Percentiles rank a stretch among this genome's conserved stretches.
Evolutionary conservation across 2,113 vertebrate species (phyloP).

Genomic region (Rhea pennata): DNA sequence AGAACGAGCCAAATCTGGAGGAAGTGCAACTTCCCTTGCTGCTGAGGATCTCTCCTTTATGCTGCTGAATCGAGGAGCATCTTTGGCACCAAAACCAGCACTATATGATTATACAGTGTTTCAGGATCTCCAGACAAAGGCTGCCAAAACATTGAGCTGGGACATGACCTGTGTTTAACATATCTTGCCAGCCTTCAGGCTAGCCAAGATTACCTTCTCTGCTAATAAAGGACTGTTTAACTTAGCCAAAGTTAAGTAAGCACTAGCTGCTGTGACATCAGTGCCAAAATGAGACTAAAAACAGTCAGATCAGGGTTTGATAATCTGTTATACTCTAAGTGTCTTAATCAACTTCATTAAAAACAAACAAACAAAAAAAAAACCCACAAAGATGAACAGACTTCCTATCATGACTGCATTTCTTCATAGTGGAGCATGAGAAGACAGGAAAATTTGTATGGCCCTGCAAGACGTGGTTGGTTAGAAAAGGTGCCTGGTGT

Average conservation of each 20-base stretch:
- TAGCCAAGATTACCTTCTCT: background rate
- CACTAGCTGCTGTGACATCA: background rate
- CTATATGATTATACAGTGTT: background rate
- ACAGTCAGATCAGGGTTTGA: fast-evolving
- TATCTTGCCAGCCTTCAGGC: background rate
- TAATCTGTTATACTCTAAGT: background rate
- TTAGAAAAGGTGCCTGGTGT: background rate
- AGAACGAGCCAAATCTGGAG: background rate
- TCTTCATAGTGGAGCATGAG: background rate
- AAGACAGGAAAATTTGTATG: background rate
- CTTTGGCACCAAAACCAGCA: fast-evolving
- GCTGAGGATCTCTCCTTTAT: background rate
- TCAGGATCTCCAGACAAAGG: background rate
- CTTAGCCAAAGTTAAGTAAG: background rate
- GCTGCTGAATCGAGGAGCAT: background rate
- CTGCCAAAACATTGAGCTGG: background rate
- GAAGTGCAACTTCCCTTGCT: background rate
- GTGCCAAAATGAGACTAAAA: background rate
- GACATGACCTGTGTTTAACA: fast-evolving
- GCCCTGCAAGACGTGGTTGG: too few species aligned
- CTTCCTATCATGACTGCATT: background rate
- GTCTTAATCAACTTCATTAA: too few species aligned
- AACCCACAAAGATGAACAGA: too few species aligned
- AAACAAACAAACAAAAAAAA: too few species aligned
- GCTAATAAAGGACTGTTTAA: background rate